These are phyloP conservation scores for Nyctibius grandis DNA, from an alignment of 2,797 vertebrate species.

Conservation along the genomic window DNA sequence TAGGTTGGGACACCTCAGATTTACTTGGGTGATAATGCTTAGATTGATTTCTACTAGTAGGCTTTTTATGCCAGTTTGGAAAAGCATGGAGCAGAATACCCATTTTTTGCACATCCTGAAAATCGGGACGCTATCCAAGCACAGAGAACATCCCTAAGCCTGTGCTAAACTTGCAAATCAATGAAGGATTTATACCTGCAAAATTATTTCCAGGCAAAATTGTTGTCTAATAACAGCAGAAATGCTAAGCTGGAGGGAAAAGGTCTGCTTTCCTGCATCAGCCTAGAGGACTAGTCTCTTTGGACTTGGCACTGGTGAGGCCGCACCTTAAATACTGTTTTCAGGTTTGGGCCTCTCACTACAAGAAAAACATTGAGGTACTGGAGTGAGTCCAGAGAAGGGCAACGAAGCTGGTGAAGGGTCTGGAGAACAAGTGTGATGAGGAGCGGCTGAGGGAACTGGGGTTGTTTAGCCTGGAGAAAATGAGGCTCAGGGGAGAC, in stretches of 20 bases:
- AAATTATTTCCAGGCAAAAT: background rate
- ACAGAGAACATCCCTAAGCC: background rate
- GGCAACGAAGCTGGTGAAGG: no score
- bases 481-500: no score
- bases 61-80: background rate
- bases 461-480: no score
- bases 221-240: background rate
- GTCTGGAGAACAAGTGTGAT: no score
- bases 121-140: fast-evolving
- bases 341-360: no score
- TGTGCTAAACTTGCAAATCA: background rate
- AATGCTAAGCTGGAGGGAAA: background rate
- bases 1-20: background rate
- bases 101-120: background rate
- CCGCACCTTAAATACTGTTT: no score
- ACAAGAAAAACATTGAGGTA: no score
- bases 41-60: background rate
- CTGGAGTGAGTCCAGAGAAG: no score
- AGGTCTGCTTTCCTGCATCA: background rate
- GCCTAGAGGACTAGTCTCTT: background rate
- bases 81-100: background rate
- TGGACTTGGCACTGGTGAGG: no score
- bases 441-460: no score
- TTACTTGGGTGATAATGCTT: background rate
- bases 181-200: background rate